Percentiles rank a stretch among this genome's conserved stretches.
Conservation (phyloP, 2,113 vertebrate genomes). For the Orthonyx spaldingii region DNA sequence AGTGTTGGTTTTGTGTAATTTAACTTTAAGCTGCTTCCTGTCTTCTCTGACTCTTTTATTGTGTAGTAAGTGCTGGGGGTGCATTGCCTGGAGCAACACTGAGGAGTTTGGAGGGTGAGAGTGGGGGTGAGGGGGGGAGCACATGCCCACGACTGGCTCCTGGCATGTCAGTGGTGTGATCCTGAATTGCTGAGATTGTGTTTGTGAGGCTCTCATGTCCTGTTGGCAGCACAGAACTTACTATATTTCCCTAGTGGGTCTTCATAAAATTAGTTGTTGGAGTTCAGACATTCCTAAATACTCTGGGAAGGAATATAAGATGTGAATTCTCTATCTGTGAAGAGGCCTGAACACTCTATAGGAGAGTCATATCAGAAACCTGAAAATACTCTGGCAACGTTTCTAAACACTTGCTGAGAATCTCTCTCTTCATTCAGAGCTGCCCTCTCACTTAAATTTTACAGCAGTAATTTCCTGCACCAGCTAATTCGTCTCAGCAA, state of each 20-base stretch:
- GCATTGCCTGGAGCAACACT: background rate
- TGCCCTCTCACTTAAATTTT: background rate
- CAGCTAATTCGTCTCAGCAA: background rate
- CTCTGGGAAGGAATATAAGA: background rate
- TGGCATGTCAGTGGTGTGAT: fast-evolving
- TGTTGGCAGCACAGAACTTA: background rate
- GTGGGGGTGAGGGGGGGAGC: background rate
- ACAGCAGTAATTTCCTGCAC: background rate
- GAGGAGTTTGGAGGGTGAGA: background rate
- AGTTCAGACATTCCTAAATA: background rate
- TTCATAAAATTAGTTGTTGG: background rate
- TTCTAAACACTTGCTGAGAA: background rate
- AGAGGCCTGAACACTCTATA: background rate
- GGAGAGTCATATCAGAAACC: background rate
- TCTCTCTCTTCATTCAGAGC: background rate
- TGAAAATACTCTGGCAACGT: background rate
- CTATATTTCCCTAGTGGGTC: background rate
- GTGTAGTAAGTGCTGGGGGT: background rate
- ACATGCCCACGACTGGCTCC: background rate
- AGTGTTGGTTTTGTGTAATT: background rate
- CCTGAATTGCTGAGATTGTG: background rate
- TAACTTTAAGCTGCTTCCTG: background rate
- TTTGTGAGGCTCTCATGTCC: background rate
- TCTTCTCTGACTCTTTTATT: background rate
- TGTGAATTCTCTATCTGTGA: background rate